These are phyloP conservation scores for Megaptera novaeangliae DNA, from an alignment of 2,113 vertebrate species.

Conservation along the genomic window DNA sequence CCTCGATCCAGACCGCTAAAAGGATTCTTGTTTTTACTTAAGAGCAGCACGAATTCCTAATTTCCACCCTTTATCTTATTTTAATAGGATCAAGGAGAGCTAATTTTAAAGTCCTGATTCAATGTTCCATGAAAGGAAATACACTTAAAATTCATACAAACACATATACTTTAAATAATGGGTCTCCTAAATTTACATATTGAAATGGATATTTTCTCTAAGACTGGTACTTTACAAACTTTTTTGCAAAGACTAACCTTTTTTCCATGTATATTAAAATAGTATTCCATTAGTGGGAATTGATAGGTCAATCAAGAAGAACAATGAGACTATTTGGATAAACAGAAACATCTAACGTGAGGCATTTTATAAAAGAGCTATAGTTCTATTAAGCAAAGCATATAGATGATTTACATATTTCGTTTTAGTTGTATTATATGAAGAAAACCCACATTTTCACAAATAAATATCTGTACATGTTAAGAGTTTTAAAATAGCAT, in stretches of 20 bases:
- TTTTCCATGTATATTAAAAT: slow-evolving; percentile 24
- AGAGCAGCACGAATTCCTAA: not conserved
- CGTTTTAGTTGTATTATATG: not conserved
- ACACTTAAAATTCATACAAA: not conserved
- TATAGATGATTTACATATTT: not conserved
- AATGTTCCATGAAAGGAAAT: not conserved
- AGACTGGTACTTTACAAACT: not conserved
- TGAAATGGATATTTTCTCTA: slow-evolving; percentile 3
- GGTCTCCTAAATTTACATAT: not conserved
- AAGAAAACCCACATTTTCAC: not conserved
- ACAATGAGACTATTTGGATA: not conserved
- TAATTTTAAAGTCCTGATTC: not conserved
- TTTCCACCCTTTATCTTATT: not conserved
- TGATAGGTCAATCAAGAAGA: not conserved
- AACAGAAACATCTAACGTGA: not conserved
- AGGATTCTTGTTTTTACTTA: not conserved
- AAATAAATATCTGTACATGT: not conserved
- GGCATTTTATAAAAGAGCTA: not conserved
- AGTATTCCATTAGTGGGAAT: not conserved
- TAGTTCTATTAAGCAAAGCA: not conserved
- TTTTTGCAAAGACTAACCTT: not conserved
- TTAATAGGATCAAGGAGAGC: not conserved
- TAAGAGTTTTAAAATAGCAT: slow-evolving; percentile 6
- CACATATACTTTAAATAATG: not conserved
- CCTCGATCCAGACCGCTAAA: not conserved